phyloP scores from a whole-genome alignment of 2,797 vertebrate species.

The Graptemys geographica region DNA sequence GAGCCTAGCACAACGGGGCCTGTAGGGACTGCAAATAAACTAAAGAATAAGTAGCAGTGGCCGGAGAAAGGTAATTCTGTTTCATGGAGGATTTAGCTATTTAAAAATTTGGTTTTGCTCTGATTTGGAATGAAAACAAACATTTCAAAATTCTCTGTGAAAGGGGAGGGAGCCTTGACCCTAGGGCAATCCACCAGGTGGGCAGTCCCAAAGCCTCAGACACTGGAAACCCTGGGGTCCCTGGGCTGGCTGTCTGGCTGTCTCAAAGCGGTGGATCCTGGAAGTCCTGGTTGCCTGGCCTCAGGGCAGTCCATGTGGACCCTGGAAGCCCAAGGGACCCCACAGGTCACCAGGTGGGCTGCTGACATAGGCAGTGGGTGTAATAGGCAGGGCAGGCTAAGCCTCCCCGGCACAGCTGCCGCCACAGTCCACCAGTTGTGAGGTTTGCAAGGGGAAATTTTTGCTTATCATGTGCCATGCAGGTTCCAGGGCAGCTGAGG shows the following conservation, averaged over 20 bases:
- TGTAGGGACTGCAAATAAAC: not conserved
- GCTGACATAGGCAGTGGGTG: no score
- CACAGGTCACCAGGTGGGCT: not conserved
- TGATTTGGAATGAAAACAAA: not conserved
- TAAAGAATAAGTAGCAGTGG: not conserved
- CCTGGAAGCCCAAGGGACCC: not conserved
- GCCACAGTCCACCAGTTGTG: no score
- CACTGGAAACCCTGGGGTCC: not conserved
- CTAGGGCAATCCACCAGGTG: not conserved
- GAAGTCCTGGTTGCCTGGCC: not conserved
- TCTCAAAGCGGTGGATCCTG: not conserved
- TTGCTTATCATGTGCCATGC: no score
- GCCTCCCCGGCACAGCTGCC: no score
- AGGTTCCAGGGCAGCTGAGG: no score
- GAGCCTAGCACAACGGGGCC: not conserved
- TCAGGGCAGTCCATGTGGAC: not conserved
- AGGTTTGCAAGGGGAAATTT: no score
- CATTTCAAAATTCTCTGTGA: not conserved
- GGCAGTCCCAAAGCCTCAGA: not conserved
- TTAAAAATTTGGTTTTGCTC: not conserved
- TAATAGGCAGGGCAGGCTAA: no score
- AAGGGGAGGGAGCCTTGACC: not conserved
- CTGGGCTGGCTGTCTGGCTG: not conserved
- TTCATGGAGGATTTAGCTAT: not conserved
- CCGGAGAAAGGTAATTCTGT: not conserved